Evolutionary conservation across 2,888 invertebrate species (phyloP).

Genomic region (Dryobota labecula): DNA sequence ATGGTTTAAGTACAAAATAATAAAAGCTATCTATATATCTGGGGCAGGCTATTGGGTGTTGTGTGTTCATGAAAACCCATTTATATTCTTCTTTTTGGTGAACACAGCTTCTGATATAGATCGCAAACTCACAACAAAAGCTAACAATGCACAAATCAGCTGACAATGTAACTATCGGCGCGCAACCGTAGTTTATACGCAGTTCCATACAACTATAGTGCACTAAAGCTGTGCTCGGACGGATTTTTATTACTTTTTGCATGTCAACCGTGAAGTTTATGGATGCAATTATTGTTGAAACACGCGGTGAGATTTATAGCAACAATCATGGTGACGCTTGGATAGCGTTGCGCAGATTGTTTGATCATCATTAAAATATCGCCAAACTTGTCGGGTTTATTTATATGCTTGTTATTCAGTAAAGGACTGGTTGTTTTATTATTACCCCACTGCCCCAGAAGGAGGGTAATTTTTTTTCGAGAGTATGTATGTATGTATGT

Average conservation of each 20-base stretch:
- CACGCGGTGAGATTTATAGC: conserved; percentile 74
- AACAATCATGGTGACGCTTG: conserved; percentile 66
- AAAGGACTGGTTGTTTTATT: conserved; percentile 33
- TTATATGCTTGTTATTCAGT: conserved; percentile 43
- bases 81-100: conserved; percentile 25
- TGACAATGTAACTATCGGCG: conserved; percentile 65
- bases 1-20: not conserved
- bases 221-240: conserved; percentile 70
- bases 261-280: conserved; percentile 85
- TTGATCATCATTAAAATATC: conserved; percentile 65
- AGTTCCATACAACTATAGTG: conserved; percentile 65
- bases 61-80: conserved; percentile 16
- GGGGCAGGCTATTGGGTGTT: not conserved
- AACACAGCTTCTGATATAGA: conserved; percentile 37
- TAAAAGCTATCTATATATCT: not conserved
- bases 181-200: conserved; percentile 66
- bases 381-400: conserved; percentile 36
- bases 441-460: too few relatives aligned
- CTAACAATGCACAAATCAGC: conserved; percentile 67
- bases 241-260: conserved; percentile 83
- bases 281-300: conserved; percentile 82
- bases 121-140: conserved; percentile 53
- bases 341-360: conserved; percentile 64
- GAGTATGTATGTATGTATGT: too few relatives aligned
- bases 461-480: too few relatives aligned